These are phyloP conservation scores for Myripristis jacobus DNA, from an alignment of 2,797 vertebrate genomes.

Conservation along the genomic window DNA sequence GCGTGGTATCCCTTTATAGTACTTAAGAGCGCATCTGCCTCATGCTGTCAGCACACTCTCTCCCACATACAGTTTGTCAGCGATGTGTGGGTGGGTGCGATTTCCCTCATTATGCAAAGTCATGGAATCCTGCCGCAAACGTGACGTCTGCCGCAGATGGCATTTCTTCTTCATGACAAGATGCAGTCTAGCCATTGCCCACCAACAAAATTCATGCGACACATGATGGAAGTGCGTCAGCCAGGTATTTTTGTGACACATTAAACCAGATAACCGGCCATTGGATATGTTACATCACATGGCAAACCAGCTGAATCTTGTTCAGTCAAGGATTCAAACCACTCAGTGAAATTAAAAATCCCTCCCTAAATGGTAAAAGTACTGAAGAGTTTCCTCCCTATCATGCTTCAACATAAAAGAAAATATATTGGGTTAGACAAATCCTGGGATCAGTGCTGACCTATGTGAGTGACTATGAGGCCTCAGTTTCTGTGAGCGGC, in stretches of 20 bases:
- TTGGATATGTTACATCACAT: not conserved
- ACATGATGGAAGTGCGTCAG: slow-evolving; percentile 6
- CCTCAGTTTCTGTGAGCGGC: no score
- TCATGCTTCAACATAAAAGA: no score
- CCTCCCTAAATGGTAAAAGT: no score
- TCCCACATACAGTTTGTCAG: slow-evolving; percentile 60
- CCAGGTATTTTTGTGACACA: slow-evolving; percentile 11
- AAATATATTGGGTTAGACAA: no score
- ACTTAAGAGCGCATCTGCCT: slow-evolving; percentile 26
- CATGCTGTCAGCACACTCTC: slow-evolving; percentile 52
- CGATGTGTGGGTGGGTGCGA: slow-evolving; percentile 50
- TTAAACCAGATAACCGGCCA: not conserved
- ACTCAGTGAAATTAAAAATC: no score
- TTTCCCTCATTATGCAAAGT: slow-evolving; percentile 20
- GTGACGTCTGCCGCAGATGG: slow-evolving; percentile 55
- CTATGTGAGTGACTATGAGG: no score
- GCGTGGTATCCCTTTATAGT: slow-evolving; percentile 40
- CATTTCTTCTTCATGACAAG: slow-evolving; percentile 20
- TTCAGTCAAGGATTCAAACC: no score
- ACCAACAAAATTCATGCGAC: slow-evolving; percentile 23
- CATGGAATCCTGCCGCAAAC: slow-evolving; percentile 39
- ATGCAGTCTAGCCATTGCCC: slow-evolving; percentile 8
- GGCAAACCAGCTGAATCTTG: not conserved
- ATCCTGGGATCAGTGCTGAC: no score
- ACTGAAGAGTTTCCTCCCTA: no score